phyloP scores from a whole-genome alignment of 2,888 invertebrate genomes.

The Drosophila tanythrix region DNA sequence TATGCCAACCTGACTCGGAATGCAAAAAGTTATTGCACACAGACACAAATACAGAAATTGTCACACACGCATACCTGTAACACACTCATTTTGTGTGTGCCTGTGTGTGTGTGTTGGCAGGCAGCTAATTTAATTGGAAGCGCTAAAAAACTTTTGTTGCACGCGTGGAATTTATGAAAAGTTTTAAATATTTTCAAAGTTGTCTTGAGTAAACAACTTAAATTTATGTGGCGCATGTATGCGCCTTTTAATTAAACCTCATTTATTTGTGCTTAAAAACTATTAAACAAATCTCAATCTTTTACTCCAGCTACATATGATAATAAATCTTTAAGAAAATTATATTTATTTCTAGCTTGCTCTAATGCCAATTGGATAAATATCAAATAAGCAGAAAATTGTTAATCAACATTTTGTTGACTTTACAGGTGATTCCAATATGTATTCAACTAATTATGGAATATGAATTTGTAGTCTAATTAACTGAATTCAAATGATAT shows the following conservation, averaged over 20 bases:
- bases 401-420: slow-evolving; percentile 37
- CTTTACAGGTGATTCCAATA: slow-evolving; percentile 30
- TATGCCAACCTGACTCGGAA: slow-evolving; percentile 51
- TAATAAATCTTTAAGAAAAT: slow-evolving; percentile 2
- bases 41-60: slow-evolving; percentile 8
- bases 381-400: slow-evolving; percentile 31
- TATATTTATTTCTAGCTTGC: neutral
- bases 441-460: neutral
- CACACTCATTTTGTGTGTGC: slow-evolving; percentile 2
- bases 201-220: slow-evolving; percentile 39
- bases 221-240: slow-evolving; percentile 33
- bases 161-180: slow-evolving; percentile 62
- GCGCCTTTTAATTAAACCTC: slow-evolving; percentile 30
- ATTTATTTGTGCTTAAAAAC: slow-evolving; percentile 6
- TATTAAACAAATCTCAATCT: slow-evolving; percentile 9
- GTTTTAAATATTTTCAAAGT: slow-evolving; percentile 35
- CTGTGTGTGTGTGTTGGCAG: slow-evolving; percentile 31
- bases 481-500: neutral
- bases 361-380: slow-evolving; percentile 8
- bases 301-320: neutral
- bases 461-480: slow-evolving; percentile 16
- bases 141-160: slow-evolving; percentile 65
- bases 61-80: neutral
- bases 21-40: slow-evolving; percentile 40
- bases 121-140: slow-evolving; percentile 71